Conservation (phyloP, 64 coral and sea anemone genomes). For the Stichodactyla mertensii region DNA sequence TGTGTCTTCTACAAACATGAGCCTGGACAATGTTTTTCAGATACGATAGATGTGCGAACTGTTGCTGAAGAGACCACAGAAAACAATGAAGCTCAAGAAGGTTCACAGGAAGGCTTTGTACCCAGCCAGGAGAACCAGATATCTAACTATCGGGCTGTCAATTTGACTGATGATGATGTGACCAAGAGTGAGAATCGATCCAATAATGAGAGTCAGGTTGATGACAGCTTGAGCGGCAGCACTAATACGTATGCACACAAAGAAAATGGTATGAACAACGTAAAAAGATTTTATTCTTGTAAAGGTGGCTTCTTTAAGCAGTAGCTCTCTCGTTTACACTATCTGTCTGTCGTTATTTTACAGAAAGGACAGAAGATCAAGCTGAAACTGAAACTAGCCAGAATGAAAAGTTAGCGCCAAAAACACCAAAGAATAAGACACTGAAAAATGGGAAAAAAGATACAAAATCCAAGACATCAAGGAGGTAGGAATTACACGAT, state of each 20-base stretch:
- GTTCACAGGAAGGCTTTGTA: neutral
- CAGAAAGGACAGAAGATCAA: neutral
- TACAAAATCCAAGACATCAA: neutral
- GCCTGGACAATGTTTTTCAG: neutral
- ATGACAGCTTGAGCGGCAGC: neutral
- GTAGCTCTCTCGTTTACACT: no score
- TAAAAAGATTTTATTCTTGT: no score
- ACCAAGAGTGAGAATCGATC: neutral
- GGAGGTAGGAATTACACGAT: neutral
- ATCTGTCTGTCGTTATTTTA: neutral
- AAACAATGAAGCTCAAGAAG: neutral
- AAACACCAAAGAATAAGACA: conserved; percentile 9
- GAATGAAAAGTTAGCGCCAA: neutral
- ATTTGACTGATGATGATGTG: neutral
- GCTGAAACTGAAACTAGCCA: neutral
- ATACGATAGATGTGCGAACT: neutral
- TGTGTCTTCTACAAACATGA: no score
- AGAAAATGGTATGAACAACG: neutral
- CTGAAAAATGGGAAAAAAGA: neutral
- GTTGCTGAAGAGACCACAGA: neutral
- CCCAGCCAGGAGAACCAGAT: neutral
- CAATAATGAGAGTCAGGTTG: neutral
- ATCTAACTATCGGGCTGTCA: neutral
- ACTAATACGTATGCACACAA: neutral
- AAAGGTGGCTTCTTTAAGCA: no score